Evolutionary conservation across 2,797 vertebrate species (phyloP), one percentile per base, ranked within the genome.

Genomic region (Xenopus petersii): DNA sequence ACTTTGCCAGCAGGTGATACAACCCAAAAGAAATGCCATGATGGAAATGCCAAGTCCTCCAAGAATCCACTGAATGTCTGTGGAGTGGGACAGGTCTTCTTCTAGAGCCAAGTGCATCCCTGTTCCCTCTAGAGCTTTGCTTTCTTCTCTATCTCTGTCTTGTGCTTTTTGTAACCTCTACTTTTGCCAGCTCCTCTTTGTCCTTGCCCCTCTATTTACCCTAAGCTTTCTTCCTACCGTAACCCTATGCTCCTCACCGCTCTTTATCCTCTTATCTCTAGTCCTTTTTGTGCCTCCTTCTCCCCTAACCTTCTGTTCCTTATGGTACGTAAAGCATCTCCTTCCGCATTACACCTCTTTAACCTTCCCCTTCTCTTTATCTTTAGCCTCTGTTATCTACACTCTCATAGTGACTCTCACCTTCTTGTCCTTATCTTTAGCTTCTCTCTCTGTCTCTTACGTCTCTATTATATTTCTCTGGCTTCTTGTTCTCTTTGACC

Each of bases 1-100:
- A 76, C 74, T 16, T 21, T 58, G 60, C 21, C 74, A 16, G 68
- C 74, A 76, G 15, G 17, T 66, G 62, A 30, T 51, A 24, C 74
- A 76, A n/a, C 54, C 58, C 13, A 70, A n/a, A 1, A 76, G 15
- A 15, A 71, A 60, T 3, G 42, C 68, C 30, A 71, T 65, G 10
- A 48, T 46, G 2, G 56, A 59, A 49, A 66, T 26, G 36, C 60
- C 67, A n/a, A 64, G 24, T 2, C 33, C 6, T 0, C 36, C 54
- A 12, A 60, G 7, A 7, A 65, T 33, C 68, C 51, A 65, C 21
- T 47, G 10, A 1, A n/a, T 24, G 5, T 3, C 12, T 17, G 7
- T 17, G 0, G 15, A 48, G 36, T 17, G 9, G 12, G 26, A 13
- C 9, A 60, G 10, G 2, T 59, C 26, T 3, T 30, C 24, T n/a